Percentiles rank a stretch among this genome's conserved stretches.
These are phyloP conservation scores for Incurvaria masculella DNA, from an alignment of 2,888 invertebrate species.

Conservation along the genomic window DNA sequence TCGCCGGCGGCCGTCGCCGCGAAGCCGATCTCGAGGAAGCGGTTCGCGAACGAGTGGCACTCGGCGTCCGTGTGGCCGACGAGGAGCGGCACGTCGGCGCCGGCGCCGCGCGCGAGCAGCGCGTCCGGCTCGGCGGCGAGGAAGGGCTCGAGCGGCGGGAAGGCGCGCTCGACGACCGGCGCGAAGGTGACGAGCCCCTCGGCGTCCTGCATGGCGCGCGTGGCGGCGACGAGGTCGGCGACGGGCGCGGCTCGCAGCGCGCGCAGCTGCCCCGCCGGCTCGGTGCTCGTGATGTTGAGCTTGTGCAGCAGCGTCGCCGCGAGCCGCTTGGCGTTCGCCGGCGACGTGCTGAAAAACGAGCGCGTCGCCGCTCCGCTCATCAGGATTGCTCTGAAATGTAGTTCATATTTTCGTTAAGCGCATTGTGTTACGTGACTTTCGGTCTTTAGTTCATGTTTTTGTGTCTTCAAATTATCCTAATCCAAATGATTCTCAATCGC, in stretches of 20 bases:
- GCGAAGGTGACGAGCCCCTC: constrained; percentile 31
- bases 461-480: too few species aligned
- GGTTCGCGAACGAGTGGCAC: constrained; percentile 32
- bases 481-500: too few species aligned
- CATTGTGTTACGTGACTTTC: too few species aligned
- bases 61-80: constrained; percentile 36
- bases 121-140: constrained; percentile 35
- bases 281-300: constrained; percentile 40
- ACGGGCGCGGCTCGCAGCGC: constrained; percentile 29
- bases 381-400: constrained; percentile 34
- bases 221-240: constrained; percentile 29
- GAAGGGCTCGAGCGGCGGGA: constrained; percentile 31
- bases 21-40: constrained; percentile 29
- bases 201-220: constrained; percentile 25
- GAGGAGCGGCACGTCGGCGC: constrained; percentile 32
- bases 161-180: constrained; percentile 33
- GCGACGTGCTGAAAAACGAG: constrained; percentile 30
- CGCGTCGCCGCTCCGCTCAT: constrained; percentile 37
- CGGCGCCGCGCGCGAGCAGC: constrained; percentile 28
- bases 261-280: constrained; percentile 28
- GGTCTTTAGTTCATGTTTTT: too few species aligned
- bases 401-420: too few species aligned
- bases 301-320: constrained; percentile 27
- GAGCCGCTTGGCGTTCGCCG: constrained; percentile 26
- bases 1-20: constrained; percentile 22